phyloP scores from a whole-genome alignment of 2,113 vertebrate genomes.

The Oncorhynchus nerka region DNA sequence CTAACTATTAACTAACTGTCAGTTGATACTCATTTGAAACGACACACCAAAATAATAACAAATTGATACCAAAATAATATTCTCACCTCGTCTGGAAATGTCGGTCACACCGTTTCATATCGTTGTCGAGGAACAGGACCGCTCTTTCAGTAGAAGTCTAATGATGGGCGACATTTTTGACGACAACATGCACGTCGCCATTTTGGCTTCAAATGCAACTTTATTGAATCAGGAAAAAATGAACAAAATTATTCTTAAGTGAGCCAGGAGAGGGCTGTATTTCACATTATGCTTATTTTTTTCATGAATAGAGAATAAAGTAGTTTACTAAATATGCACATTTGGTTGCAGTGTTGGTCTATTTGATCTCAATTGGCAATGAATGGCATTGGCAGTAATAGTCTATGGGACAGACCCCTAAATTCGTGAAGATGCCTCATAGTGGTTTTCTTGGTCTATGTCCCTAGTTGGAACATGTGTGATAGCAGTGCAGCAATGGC shows the following conservation, averaged over 20 bases:
- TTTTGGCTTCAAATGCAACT: conserved; percentile 64
- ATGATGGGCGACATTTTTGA: conserved; percentile 59
- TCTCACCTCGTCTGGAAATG: conserved; percentile 66
- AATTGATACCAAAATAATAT: background rate
- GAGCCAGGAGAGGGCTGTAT: conserved; percentile 38
- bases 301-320: no score
- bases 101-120: conserved; percentile 17
- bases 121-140: conserved; percentile 7
- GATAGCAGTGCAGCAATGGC: no score
- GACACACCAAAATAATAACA: background rate
- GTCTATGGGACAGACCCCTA: no score
- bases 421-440: no score
- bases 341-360: no score
- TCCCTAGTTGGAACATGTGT: no score
- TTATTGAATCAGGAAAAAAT: conserved; percentile 49
- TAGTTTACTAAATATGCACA: no score
- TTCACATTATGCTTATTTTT: no score
- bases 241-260: background rate
- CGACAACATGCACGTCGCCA: conserved; percentile 62
- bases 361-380: no score
- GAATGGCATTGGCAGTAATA: no score
- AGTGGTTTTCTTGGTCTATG: no score
- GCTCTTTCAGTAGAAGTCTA: conserved; percentile 30
- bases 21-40: background rate
- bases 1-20: background rate